Conservation (phyloP, 2,113 vertebrate species). For the Nipponia nippon region DNA sequence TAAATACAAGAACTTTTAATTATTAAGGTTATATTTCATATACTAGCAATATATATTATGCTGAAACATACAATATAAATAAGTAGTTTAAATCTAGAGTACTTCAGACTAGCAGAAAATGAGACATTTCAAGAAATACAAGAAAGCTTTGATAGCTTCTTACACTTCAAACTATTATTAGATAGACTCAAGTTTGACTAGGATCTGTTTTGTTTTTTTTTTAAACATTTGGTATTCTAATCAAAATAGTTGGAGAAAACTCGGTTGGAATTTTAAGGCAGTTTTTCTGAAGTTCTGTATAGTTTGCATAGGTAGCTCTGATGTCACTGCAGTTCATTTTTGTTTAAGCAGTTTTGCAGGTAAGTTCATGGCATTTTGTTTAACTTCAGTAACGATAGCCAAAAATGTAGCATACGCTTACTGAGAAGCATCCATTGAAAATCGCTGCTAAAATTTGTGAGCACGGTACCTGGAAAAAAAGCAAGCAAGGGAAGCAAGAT, state of each 20-base stretch:
- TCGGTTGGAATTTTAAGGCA: background rate
- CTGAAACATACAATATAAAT: background rate
- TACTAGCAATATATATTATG: background rate
- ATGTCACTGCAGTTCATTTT: background rate
- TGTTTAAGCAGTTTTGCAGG: background rate
- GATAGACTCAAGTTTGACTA: background rate
- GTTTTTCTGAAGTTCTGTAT: background rate
- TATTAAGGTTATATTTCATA: background rate
- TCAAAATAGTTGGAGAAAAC: background rate
- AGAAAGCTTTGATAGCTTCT: background rate
- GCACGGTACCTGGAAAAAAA: background rate
- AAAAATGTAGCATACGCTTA: background rate
- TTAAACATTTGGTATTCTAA: background rate
- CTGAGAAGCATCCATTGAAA: background rate
- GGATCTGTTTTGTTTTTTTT: background rate
- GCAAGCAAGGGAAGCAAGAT: background rate
- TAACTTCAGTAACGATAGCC: background rate
- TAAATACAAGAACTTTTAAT: background rate
- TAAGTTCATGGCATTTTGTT: background rate
- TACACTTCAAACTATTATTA: background rate
- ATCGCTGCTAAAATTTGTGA: background rate
- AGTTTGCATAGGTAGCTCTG: background rate
- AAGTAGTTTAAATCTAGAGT: background rate
- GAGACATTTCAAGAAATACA: background rate
- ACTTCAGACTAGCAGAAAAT: background rate